Evolutionary conservation across 1,140 invertebrate genomes (phyloP).

Genomic region (Drosophila baimaii): DNA sequence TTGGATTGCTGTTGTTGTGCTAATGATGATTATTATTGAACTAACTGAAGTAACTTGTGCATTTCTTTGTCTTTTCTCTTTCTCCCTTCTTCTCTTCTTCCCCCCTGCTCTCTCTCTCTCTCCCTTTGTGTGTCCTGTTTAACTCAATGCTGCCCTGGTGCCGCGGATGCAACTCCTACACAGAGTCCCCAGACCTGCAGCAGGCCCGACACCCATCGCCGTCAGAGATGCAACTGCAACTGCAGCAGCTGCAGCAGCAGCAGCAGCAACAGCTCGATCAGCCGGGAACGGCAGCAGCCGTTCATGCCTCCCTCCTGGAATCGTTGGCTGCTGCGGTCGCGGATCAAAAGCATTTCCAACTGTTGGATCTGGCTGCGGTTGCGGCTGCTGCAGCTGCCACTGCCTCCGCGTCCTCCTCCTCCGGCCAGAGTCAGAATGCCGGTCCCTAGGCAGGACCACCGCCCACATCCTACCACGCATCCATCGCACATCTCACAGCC

Average conservation of each 20-base stretch:
- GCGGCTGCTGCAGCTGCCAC: constrained; percentile 68
- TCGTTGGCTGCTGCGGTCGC: constrained; percentile 71
- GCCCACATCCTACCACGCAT: constrained; percentile 13
- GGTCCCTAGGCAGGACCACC: constrained; percentile 43
- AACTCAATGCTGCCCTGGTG: constrained; percentile 40
- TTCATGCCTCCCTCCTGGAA: constrained; percentile 71
- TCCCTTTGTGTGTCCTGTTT: constrained; percentile 43
- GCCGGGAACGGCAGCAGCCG: constrained; percentile 56
- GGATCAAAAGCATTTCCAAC: constrained; percentile 78
- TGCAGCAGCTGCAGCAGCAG: constrained; percentile 41
- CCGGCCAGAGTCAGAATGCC: constrained; percentile 63
- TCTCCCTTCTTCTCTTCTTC: constrained; percentile 51
- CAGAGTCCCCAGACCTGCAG: constrained; percentile 65
- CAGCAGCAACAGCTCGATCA: constrained; percentile 55
- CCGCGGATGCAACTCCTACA: constrained; percentile 34
- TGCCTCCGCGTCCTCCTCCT: constrained; percentile 44
- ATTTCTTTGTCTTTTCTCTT: constrained; percentile 55
- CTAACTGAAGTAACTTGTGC: constrained; percentile 59
- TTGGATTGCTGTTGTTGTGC: constrained; percentile 15
- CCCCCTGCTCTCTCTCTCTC: constrained; percentile 40
- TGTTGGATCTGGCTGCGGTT: constrained; percentile 73
- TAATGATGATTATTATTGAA: constrained; percentile 35
- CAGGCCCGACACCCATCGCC: constrained; percentile 57
- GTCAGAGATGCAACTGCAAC: constrained; percentile 58
- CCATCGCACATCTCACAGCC: constrained; percentile 12